Evolutionary conservation across 1,140 invertebrate genomes (phyloP).

Genomic region (Aleiodes sp.): DNA sequence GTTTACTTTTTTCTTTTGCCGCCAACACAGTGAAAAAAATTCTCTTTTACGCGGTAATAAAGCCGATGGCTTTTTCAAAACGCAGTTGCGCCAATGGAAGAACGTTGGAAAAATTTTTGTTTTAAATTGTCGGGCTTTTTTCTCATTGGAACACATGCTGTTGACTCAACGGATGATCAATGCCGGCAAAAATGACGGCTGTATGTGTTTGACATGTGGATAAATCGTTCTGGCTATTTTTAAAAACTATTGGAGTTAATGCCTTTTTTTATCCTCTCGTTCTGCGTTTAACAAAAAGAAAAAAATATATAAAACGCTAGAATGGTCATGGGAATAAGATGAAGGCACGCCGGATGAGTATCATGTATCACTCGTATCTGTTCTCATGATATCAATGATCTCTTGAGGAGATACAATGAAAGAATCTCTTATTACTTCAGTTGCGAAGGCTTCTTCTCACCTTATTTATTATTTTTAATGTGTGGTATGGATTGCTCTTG

Average conservation of each 20-base stretch:
- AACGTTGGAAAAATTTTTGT: no score
- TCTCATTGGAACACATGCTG: no score
- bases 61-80: background rate
- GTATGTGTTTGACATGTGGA: no score
- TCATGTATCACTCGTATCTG: background rate
- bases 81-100: no score
- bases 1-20: background rate
- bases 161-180: no score
- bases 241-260: no score
- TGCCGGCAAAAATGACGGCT: no score
- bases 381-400: constrained; percentile 14
- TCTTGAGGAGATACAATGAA: background rate
- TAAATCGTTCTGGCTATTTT: no score
- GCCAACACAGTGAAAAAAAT: no score
- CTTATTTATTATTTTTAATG: background rate
- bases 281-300: background rate
- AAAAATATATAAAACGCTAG: background rate
- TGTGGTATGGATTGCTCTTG: background rate
- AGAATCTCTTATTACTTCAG: background rate
- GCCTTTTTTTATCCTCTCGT: background rate
- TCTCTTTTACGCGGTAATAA: no score
- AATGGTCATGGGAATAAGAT: constrained; percentile 12
- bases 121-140: no score
- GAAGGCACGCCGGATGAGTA: background rate
- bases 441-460: background rate